phyloP scores from a whole-genome alignment of 2,797 vertebrate species.

The Argyrosomus regius region DNA sequence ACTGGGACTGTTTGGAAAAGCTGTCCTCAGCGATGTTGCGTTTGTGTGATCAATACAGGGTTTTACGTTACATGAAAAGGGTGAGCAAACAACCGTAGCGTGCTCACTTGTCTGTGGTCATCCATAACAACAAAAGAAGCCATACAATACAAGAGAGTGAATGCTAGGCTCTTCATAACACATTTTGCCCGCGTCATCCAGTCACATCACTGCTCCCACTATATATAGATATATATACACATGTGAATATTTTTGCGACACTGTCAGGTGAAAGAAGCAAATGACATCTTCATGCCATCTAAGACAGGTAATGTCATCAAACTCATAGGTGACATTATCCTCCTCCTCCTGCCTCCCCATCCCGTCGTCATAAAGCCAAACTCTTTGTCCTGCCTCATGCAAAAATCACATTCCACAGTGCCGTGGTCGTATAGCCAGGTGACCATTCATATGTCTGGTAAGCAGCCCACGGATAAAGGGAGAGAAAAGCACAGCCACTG shows the following conservation, averaged over 20 bases:
- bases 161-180: conserved; percentile 62
- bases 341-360: conserved; percentile 51
- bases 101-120: conserved; percentile 74
- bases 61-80: conserved; percentile 78
- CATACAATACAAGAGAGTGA: conserved; percentile 70
- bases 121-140: conserved; percentile 77
- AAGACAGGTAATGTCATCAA: conserved; percentile 68
- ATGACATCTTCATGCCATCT: conserved; percentile 75
- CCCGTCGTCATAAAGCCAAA: conserved; percentile 67
- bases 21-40: conserved; percentile 59
- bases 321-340: conserved; percentile 72
- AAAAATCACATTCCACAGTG: conserved; percentile 77
- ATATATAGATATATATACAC: conserved; percentile 40
- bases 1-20: conserved; percentile 56
- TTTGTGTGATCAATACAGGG: conserved; percentile 70
- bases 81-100: conserved; percentile 75
- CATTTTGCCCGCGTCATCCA: conserved; percentile 59
- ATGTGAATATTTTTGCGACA: conserved; percentile 26
- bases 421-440: conserved; percentile 65
- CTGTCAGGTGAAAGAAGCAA: conserved; percentile 71
- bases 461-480: conserved; percentile 69
- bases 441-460: conserved; percentile 69
- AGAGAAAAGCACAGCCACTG: conserved; percentile 75
- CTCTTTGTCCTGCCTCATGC: conserved; percentile 80
- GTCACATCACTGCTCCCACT: conserved; percentile 60